Evolutionary conservation across 2,113 vertebrate genomes (phyloP).

Genomic region (Phylloscopus trochilus): DNA sequence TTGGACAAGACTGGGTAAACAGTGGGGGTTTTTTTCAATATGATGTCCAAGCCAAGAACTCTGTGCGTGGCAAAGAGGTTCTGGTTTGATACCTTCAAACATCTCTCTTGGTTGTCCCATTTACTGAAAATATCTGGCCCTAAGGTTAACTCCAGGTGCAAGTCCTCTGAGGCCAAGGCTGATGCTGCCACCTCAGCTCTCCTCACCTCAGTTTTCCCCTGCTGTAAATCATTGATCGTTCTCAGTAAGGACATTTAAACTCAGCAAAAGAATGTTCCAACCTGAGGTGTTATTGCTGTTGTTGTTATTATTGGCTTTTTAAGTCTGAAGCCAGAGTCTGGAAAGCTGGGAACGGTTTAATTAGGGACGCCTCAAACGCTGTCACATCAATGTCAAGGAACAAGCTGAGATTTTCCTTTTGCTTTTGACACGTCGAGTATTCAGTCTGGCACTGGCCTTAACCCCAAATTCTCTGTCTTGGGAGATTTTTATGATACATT

Average conservation of each 20-base stretch:
- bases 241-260: background rate
- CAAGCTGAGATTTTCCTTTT: background rate
- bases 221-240: background rate
- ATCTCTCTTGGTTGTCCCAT: background rate
- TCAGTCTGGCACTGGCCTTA: background rate
- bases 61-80: background rate
- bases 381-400: background rate
- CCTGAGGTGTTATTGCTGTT: background rate
- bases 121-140: background rate
- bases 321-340: background rate
- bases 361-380: background rate
- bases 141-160: background rate
- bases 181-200: background rate
- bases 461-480: background rate
- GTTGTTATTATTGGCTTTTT: background rate
- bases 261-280: background rate
- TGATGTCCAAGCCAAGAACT: background rate
- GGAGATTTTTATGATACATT: background rate
- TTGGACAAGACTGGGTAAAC: background rate
- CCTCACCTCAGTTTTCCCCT: background rate
- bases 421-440: background rate
- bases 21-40: background rate
- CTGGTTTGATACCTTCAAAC: background rate
- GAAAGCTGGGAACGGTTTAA: background rate
- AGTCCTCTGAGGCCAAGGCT: background rate